phyloP scores from a whole-genome alignment of 2,888 invertebrate species.

The Cerceris ruficornis region DNA sequence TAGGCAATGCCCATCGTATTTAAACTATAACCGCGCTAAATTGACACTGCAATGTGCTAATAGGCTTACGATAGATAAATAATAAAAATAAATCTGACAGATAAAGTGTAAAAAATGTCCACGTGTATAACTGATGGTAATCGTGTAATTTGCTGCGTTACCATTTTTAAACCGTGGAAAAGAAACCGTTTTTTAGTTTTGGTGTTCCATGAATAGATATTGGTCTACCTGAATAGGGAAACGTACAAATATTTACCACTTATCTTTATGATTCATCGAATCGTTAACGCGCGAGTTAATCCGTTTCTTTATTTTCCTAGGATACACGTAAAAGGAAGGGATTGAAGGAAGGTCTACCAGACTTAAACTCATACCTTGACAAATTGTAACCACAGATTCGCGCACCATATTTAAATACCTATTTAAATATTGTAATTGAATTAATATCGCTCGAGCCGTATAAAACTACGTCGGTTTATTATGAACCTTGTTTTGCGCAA shows the following conservation, averaged over 20 bases:
- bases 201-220: constrained; percentile 73
- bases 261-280: not conserved
- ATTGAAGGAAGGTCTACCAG: constrained; percentile 98
- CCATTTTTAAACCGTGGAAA: constrained; percentile 82
- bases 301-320: constrained; percentile 81
- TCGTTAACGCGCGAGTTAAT: constrained; percentile 5
- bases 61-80: not conserved
- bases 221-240: constrained; percentile 82
- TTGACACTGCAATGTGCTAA: too few relatives aligned
- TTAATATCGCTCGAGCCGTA: constrained; percentile 72
- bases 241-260: constrained; percentile 76
- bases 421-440: constrained; percentile 81
- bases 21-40: too few relatives aligned
- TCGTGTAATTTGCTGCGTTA: constrained; percentile 52
- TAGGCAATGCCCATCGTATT: too few relatives aligned
- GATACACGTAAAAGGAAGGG: constrained; percentile 99
- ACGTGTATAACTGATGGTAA: constrained; percentile 79
- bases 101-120: constrained; percentile 48
- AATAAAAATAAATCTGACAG: not conserved
- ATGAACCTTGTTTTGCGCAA: constrained; percentile 72
- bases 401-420: constrained; percentile 79
- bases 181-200: constrained; percentile 82
- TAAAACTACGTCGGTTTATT: constrained; percentile 70
- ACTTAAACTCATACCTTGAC: constrained; percentile 97
- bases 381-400: constrained; percentile 91